Evolutionary conservation across 2,797 vertebrate genomes (phyloP).

Genomic region (Valencia hispanica): DNA sequence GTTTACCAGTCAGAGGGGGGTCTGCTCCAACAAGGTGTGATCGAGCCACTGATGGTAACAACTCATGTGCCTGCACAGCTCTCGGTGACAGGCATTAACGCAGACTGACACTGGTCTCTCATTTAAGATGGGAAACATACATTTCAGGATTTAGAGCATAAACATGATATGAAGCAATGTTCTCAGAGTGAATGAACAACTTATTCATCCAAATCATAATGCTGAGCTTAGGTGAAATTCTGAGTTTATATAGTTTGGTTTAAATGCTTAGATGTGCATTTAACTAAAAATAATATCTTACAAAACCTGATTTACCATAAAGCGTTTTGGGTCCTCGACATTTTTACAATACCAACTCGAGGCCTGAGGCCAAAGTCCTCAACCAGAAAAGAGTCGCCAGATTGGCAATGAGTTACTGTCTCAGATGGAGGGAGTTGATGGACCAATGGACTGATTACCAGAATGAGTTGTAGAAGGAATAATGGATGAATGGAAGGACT

Average conservation of each 20-base stretch:
- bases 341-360: not conserved
- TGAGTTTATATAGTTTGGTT: not conserved
- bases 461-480: not conserved
- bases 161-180: constrained; percentile 1
- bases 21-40: constrained; percentile 67
- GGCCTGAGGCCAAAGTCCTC: not conserved
- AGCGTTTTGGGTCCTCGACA: not conserved
- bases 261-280: not conserved
- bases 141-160: constrained; percentile 32
- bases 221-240: not conserved
- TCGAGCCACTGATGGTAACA: constrained; percentile 70
- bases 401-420: not conserved
- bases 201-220: not conserved
- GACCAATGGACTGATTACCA: not conserved
- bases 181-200: not conserved
- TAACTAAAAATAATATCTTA: not conserved
- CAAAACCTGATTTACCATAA: not conserved
- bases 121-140: constrained; percentile 32
- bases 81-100: constrained; percentile 35
- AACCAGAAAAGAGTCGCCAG: not conserved
- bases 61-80: constrained; percentile 77
- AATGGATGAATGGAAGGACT: not conserved
- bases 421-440: not conserved
- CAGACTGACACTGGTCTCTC: not conserved
- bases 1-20: constrained; percentile 75